Evolutionary conservation across 2,888 invertebrate species (phyloP), one percentile per base, ranked within the genome.

Genomic region (Gnatocerus cornutus): DNA sequence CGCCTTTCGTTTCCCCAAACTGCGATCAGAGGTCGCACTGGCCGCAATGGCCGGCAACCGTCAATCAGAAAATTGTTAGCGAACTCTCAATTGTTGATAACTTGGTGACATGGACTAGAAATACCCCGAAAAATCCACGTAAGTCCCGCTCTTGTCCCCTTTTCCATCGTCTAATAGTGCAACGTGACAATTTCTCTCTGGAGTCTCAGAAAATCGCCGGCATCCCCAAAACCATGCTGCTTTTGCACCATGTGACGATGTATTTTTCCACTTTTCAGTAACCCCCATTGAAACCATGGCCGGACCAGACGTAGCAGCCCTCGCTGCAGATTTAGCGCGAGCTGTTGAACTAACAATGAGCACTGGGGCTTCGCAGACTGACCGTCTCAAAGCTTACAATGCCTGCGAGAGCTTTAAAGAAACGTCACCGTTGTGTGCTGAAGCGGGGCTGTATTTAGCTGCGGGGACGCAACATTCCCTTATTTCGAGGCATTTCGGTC

Each of bases 381-480:
- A 92, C 71, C 89, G 95, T 56, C 88, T 90, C 73, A 94, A 94
- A 81, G 94, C 95, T 0, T 95, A 95, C 80, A 93, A 92, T 85
- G 93, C 93, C 27, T 94, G 94, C 80, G 94, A 95, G 84, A 89
- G 89, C 78, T 95, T 95, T 80, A 94, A 94, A 82, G 94, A 94
- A 79, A 92, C 91, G 30, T 96, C 96, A 0, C 95, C 95, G 7
- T 86, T 93, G 73, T 96, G 96, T 86, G 94, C 95, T 3, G 94
- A 95, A 82, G 95, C 93, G 74, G 97, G 97, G 0, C 85, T 96
- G 0, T 90, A 91, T 74, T 84, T 97, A 74, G 93, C 95, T 45
- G 92, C 92, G 74, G 91, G 90, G 45, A 88, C 87, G 21, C 91
- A 93, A 72, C 91, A 92, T 80, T 92, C 93, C 6, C 89, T 93